These are phyloP conservation scores for Ectemnius continuus DNA, from an alignment of 2,888 invertebrate genomes.

Conservation along the genomic window DNA sequence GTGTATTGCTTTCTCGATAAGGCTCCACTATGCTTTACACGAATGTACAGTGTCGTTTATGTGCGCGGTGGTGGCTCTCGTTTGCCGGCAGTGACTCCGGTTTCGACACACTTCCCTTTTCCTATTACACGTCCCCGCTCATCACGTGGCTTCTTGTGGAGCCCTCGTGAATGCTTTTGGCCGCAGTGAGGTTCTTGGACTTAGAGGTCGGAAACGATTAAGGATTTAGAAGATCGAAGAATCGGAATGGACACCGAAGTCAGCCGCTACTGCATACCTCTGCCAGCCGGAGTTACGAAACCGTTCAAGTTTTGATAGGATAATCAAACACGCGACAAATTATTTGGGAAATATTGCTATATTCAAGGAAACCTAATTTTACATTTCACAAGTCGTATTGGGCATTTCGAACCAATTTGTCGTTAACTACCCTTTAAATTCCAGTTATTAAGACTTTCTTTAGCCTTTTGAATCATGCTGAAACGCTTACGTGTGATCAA, in stretches of 20 bases:
- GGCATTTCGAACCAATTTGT: too few relatives aligned
- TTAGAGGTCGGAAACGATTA: slow-evolving; percentile 39
- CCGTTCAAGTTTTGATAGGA: not conserved
- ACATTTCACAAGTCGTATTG: too few relatives aligned
- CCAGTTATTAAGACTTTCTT: too few relatives aligned
- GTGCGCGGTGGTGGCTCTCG: slow-evolving; percentile 22
- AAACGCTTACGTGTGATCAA: too few relatives aligned
- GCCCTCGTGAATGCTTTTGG: slow-evolving; percentile 32
- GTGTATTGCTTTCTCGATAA: slow-evolving; percentile 75
- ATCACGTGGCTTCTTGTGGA: slow-evolving; percentile 31
- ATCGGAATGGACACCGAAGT: slow-evolving; percentile 44
- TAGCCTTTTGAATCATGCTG: too few relatives aligned
- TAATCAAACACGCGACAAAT: too few relatives aligned
- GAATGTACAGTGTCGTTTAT: slow-evolving; percentile 58
- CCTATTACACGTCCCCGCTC: not conserved
- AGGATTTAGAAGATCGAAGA: slow-evolving; percentile 45
- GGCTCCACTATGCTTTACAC: slow-evolving; percentile 71
- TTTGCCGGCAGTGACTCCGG: slow-evolving; percentile 37
- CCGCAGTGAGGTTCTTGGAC: not conserved
- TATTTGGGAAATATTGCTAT: too few relatives aligned
- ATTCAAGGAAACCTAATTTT: too few relatives aligned
- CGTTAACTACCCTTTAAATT: too few relatives aligned
- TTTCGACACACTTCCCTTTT: slow-evolving; percentile 20
- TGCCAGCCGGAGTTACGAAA: slow-evolving; percentile 17
- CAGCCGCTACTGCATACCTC: slow-evolving; percentile 36